Base-by-base conservation (phyloP, 2,113 vertebrate species). In the Benitochromis conjunctus region DNA sequence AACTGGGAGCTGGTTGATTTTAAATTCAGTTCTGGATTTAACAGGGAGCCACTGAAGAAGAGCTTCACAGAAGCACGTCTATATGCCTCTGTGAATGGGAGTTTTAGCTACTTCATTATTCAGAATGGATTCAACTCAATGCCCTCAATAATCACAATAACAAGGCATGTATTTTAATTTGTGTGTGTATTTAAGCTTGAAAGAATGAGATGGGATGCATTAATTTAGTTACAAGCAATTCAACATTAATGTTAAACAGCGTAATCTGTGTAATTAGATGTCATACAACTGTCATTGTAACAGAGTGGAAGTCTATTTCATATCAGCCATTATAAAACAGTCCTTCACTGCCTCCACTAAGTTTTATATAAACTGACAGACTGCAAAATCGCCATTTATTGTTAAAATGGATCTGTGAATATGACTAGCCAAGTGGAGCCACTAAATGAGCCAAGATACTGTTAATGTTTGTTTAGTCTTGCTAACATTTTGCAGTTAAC, bases 261-360 rank as follows among this genome's bases (percentile, higher is more conserved):
- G 26, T 10, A 91, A 76, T 87, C 34, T 83, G 34, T 81, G 54
- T 86, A 85, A 88, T 88, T 74, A 66, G 81, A 76, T 88, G 80
- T 66, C 57, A 58, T 58, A 81, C 76, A 80, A 54, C 54, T 43
- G 57, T 80, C 21, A 12, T 43, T 38, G 5, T 34, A 53, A 79
- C 58, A 24, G 62, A 78, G 31, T 58, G 56, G 31, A 76, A 58
- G 83, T 13, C 29, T 12, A 60, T 81, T 79, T 71, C 24, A 18
- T 19, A 36, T 80, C 56, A 48, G 77, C 38, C n/a, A 36, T 14
- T 57, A n/a, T 29, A 81, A 78, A 57, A 38, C 16, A 11, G 19
- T 62, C 36, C 8, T 60, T 53, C 48, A 76, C n/a, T 41, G 54
- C 55, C 24, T 82, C 38, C 13, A 54, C n/a, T 57, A 38, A 4